Evolutionary conservation across 2,888 invertebrate genomes (phyloP).

Genomic region (Cryptosula pallasiana): DNA sequence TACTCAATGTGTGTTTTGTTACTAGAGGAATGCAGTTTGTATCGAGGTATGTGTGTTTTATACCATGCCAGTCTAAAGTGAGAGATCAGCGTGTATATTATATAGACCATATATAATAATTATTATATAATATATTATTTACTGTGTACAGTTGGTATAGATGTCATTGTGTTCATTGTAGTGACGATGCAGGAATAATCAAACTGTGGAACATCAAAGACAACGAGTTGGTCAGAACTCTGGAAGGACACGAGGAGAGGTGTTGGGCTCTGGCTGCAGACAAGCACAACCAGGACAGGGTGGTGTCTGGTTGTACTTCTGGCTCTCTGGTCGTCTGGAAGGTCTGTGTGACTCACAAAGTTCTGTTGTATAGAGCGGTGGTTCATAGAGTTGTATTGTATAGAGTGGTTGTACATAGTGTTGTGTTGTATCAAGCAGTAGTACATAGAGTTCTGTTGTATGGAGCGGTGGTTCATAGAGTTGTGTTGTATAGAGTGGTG

Average conservation of each 20-base stretch:
- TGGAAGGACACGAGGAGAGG: conserved; percentile 81
- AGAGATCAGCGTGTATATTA: too few relatives aligned
- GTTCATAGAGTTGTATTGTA: not conserved
- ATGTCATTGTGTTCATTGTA: conserved; percentile 33
- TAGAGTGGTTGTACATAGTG: not conserved
- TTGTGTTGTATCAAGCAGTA: not conserved
- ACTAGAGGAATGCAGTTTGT: conserved; percentile 79
- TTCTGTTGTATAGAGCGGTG: not conserved
- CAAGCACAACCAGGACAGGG: conserved; percentile 60
- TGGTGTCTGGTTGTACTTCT: conserved; percentile 83
- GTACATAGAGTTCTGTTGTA: not conserved
- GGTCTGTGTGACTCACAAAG: too few relatives aligned
- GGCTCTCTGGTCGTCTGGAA: conserved; percentile 78
- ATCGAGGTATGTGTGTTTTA: conserved; percentile 55
- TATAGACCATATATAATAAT: not conserved
- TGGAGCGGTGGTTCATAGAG: not conserved
- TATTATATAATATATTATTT: not conserved
- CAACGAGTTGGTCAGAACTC: conserved; percentile 75
- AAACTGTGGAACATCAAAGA: conserved; percentile 90
- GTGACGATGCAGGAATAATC: conserved; percentile 83
- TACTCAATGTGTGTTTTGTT: conserved; percentile 74
- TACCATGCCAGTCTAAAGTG: too few relatives aligned
- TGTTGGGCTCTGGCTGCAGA: conserved; percentile 58
- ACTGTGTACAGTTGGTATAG: not conserved
- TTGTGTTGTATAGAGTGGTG: not conserved